Evolutionary conservation across 2,797 vertebrate genomes (phyloP), one percentile per base, ranked within the genome.

Genomic region (Fistularia tabacaria): DNA sequence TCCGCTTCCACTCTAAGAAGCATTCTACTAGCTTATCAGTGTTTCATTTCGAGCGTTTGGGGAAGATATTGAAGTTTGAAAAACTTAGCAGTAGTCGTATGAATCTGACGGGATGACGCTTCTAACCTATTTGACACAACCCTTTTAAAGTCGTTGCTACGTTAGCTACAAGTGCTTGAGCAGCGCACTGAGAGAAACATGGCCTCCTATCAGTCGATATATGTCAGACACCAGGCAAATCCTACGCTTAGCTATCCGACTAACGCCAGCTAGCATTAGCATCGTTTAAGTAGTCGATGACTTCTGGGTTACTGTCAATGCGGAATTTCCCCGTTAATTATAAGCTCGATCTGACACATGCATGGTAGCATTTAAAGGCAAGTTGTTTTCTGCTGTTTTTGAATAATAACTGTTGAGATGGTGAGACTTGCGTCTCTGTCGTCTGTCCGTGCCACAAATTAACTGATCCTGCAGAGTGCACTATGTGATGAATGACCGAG

Each of bases 161-260:
- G 43, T 62, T 25, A 10, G 54, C 46, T 53, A 12, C 36, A 48
- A 66, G 49, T 53, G 38, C 61, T 41, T 46, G 52, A 71, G 10
- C 66, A 15, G 50, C 49, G 25, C 48, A 49, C 49, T 37, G 39
- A 55, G 46, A 57, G 66, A 57, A 79, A 80, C 65, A 76, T 67
- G 88, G 82, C 86, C 79, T 81, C 77, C 62, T 10, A n/a, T 62
- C 76, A 74, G 46, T 74, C 52, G 5, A 77, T 66, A 79, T 84
- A 81, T 53, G 57, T 74, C 64, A 53, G 59, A 69, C 14, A 59
- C 72, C 61, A 76, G 63, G 54, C 68, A 76, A 74, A 82, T 77
- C 73, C 70, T 42, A 57, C 51, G 64, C 71, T 74, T 78, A 77
- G 79, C 74, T 77, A 80, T 44, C 36, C 36, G 44, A 84, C 79